Evolutionary conservation across 2,888 invertebrate species (phyloP), one percentile per base, ranked within the genome.

Genomic region (Melanostoma mellinum): DNA sequence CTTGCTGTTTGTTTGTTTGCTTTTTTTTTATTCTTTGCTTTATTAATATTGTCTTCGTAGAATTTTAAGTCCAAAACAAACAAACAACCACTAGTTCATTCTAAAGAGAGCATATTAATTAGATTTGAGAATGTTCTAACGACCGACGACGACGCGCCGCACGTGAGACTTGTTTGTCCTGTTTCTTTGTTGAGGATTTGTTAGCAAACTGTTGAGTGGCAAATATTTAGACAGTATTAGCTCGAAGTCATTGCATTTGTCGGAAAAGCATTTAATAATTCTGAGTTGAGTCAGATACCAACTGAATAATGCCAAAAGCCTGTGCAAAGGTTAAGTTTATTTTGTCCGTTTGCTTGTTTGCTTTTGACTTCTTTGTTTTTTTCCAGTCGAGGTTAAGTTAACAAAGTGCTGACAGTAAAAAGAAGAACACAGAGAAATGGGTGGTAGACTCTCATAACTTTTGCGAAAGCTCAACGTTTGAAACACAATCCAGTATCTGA

Each of bases 101-200:
- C 42, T 52, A 44, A 20, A 52, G 53, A 42, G 65, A 74, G 52
- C 53, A 40, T 61, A 68, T 76, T 76, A 76, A 76, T 68, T 68
- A 40, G 60, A 76, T 76, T 68, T 61, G 2, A 60, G 10, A 52
- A 63, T 36, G 46, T 48, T 63, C 9, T 20, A 20, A 20, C 20
- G 20, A 20, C 20, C 20, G 20, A 20, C 33, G 10, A 60, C 33
- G 8, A 20, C 20, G 20, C 20, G 20, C 20, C 6, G 20, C 36
- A 50, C 42, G 42, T 42, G 58, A 35, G 58, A 67, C 67, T 65
- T 74, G 48, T 65, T 74, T 58, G 33, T 35, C 10, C 50, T 40
- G 42, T 30, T 20, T 42, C 50, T 63, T 50, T 63, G 63, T 63
- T 50, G 30, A 63, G 63, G 63, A 63, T 50, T 63, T 63, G 50